These are phyloP conservation scores for Akabosia matsudoensis DNA, from an alignment of 1,140 invertebrate genomes.

Conservation along the genomic window DNA sequence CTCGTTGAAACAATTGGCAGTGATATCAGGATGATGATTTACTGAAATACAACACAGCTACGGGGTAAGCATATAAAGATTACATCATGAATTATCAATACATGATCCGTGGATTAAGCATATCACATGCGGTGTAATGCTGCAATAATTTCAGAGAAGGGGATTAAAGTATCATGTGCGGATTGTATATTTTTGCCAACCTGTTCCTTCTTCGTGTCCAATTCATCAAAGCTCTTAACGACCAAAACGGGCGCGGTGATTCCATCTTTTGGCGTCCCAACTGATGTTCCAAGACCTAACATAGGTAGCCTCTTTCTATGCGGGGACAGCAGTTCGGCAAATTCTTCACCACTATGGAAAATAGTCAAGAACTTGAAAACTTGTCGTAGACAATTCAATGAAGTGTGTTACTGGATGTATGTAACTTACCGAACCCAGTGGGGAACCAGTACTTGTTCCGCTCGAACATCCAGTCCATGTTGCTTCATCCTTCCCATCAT, in stretches of 20 bases:
- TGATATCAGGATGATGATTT: too few relatives aligned
- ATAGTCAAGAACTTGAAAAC: neutral
- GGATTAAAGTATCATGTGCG: too few relatives aligned
- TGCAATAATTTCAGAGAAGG: too few relatives aligned
- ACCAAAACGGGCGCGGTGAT: conserved; percentile 69
- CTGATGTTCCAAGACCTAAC: conserved; percentile 63
- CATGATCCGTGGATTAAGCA: too few relatives aligned
- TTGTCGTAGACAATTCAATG: too few relatives aligned
- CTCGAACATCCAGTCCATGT: conserved; percentile 54
- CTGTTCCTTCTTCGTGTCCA: conserved; percentile 55
- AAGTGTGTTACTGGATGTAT: too few relatives aligned
- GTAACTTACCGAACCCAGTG: conserved; percentile 22
- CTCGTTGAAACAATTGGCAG: too few relatives aligned
- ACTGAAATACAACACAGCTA: too few relatives aligned
- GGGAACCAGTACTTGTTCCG: conserved; percentile 22
- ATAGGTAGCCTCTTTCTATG: conserved; percentile 59
- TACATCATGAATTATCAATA: too few relatives aligned
- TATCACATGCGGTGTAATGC: too few relatives aligned
- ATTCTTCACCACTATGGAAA: conserved; percentile 61
- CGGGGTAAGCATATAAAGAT: too few relatives aligned
- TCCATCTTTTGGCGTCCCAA: conserved; percentile 64
- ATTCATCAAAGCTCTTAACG: conserved; percentile 64
- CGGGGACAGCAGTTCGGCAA: conserved; percentile 60
- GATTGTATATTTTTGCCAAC: conserved; percentile 52
- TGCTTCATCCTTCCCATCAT: conserved; percentile 59